A percentile compares a stretch with the other conserved stretches of the same genome.
Conservation (phyloP, 2,888 invertebrate species). For the Drosophila yooni region DNA sequence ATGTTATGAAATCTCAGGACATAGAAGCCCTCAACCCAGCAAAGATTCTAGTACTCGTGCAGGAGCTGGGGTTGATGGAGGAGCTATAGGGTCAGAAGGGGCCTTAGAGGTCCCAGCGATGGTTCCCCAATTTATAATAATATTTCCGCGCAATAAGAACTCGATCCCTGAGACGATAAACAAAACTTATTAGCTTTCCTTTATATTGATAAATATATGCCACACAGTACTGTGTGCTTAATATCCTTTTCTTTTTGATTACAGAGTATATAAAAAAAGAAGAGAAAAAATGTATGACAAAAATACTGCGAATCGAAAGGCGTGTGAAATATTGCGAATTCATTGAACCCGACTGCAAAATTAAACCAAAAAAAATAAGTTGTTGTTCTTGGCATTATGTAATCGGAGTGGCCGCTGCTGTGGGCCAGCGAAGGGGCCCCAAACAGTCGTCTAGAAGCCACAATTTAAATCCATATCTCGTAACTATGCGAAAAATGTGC, state of each 20-base stretch:
- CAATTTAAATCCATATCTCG: slow-evolving; percentile 23
- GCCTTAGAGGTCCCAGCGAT: too few species aligned
- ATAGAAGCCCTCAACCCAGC: too few species aligned
- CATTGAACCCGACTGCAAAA: slow-evolving; percentile 64
- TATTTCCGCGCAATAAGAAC: too few species aligned
- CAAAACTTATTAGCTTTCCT: too few species aligned
- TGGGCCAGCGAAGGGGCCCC: slow-evolving; percentile 12
- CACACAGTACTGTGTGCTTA: not conserved
- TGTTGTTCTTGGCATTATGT: slow-evolving; percentile 55
- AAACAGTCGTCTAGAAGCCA: slow-evolving; percentile 29
- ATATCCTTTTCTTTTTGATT: not conserved
- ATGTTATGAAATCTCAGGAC: too few species aligned
- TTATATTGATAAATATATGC: too few species aligned
- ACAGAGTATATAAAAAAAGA: slow-evolving; percentile 25
- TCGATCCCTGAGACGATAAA: not conserved
- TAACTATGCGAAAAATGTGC: slow-evolving; percentile 71
- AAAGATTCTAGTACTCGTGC: too few species aligned
- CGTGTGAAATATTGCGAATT: slow-evolving; percentile 73
- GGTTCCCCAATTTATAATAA: too few species aligned
- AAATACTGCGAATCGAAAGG: slow-evolving; percentile 16
- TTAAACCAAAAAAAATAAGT: not conserved
- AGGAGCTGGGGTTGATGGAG: too few species aligned
- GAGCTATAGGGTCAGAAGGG: too few species aligned
- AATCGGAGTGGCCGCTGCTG: slow-evolving; percentile 34
- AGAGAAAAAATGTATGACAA: not conserved